A percentile compares a stretch with the other conserved stretches of the same genome.
Conservation (phyloP, 1,140 invertebrate genomes). For the Diploscapter pachys region DNA sequence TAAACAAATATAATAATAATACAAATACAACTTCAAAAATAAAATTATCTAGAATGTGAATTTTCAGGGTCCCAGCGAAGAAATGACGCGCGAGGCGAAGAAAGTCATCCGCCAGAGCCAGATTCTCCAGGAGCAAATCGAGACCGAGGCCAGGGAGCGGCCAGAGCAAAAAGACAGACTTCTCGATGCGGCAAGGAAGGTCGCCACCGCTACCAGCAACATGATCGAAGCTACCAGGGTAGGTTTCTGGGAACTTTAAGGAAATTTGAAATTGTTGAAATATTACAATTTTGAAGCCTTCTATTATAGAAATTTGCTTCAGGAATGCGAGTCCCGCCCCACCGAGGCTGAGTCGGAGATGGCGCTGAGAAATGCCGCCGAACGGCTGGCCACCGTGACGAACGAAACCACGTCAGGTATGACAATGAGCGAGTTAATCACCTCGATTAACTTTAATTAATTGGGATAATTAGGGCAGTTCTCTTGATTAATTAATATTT, state of each 20-base stretch:
- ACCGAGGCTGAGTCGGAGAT: slow-evolving; percentile 79
- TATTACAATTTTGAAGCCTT: neutral
- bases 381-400: slow-evolving; percentile 83
- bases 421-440: no score
- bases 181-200: slow-evolving; percentile 77
- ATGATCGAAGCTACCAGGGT: slow-evolving; percentile 80
- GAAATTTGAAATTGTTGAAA: neutral
- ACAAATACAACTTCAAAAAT: neutral
- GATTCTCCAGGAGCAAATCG: slow-evolving; percentile 75
- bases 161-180: slow-evolving; percentile 83
- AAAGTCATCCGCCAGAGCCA: slow-evolving; percentile 61
- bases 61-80: slow-evolving; percentile 61
- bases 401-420: slow-evolving; percentile 67
- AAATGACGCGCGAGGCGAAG: slow-evolving; percentile 76
- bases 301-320: neutral
- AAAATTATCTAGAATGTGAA: neutral
- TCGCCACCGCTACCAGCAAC: slow-evolving; percentile 90
- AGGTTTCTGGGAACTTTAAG: neutral
- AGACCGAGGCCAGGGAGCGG: slow-evolving; percentile 75
- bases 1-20: no score
- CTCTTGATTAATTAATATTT: no score
- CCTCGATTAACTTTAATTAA: no score
- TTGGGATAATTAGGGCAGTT: no score
- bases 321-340: slow-evolving; percentile 80
- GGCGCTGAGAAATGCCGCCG: slow-evolving; percentile 78